A percentile compares a stretch with the other conserved stretches of the same genome.
These are phyloP conservation scores for Hippopotamus amphibius DNA, from an alignment of 2,113 vertebrate genomes.

Conservation along the genomic window DNA sequence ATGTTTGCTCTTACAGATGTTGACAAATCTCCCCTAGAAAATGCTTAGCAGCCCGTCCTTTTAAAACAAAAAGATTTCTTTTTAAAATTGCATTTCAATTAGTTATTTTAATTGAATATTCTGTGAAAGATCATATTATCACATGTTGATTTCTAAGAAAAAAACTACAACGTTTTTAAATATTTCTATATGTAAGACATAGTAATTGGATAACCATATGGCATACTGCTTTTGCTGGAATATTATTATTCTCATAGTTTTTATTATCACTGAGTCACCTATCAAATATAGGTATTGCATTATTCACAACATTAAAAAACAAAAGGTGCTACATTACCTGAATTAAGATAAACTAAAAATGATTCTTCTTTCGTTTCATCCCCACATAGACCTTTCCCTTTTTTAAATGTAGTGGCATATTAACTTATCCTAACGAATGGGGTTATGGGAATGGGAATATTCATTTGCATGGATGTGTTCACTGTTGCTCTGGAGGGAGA, in stretches of 20 bases:
- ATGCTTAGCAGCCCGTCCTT: background rate
- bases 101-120: background rate
- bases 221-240: background rate
- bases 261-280: background rate
- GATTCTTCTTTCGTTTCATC: background rate
- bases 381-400: background rate
- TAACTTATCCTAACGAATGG: background rate
- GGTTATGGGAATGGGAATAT: background rate
- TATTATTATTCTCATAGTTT: background rate
- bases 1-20: background rate
- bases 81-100: background rate
- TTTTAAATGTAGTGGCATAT: background rate
- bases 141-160: slow-evolving; percentile 6
- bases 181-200: background rate
- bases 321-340: background rate
- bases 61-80: background rate
- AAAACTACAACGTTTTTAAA: background rate
- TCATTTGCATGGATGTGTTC: background rate
- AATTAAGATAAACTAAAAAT: slow-evolving; percentile 14
- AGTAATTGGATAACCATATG: background rate
- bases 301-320: background rate
- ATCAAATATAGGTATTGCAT: background rate
- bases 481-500: background rate
- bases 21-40: background rate
- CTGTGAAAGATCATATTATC: background rate